Percentiles rank a stretch among this genome's conserved stretches.
These are phyloP conservation scores for Catajapyx aquilonaris DNA, from an alignment of 1,140 invertebrate species.

Conservation along the genomic window DNA sequence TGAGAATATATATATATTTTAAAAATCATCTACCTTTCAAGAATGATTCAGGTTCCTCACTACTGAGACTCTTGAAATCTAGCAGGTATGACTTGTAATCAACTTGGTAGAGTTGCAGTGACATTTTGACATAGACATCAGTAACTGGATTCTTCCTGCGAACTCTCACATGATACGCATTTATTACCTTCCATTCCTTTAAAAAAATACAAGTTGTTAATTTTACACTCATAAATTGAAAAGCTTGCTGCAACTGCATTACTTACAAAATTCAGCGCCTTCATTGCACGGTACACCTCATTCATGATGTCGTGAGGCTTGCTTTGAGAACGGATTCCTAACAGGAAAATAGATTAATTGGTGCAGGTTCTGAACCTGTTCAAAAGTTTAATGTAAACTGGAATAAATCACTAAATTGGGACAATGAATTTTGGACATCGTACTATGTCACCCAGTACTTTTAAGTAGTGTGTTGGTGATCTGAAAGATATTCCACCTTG, in stretches of 20 bases:
- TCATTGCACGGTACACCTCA: slow-evolving; percentile 98
- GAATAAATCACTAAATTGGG: too few species aligned
- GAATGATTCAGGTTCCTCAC: slow-evolving; percentile 30
- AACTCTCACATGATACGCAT: slow-evolving; percentile 80
- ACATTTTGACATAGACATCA: slow-evolving; percentile 83
- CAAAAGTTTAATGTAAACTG: too few species aligned
- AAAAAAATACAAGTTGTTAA: slow-evolving; percentile 7
- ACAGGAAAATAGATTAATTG: slow-evolving; percentile 11
- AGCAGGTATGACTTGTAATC: slow-evolving; percentile 93
- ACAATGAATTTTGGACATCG: too few species aligned
- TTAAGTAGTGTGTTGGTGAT: too few species aligned
- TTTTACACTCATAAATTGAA: not conserved
- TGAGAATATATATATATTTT: not conserved
- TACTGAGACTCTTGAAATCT: slow-evolving; percentile 87
- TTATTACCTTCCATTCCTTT: slow-evolving; percentile 94
- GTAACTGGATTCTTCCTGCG: slow-evolving; percentile 65
- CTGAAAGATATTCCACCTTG: too few species aligned
- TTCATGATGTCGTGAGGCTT: slow-evolving; percentile 99
- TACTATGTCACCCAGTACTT: too few species aligned
- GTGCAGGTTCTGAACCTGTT: too few species aligned
- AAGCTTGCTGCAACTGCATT: not conserved
- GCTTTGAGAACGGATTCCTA: slow-evolving; percentile 90
- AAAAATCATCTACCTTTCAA: not conserved
- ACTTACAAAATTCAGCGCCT: slow-evolving; percentile 77
- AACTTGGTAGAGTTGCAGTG: slow-evolving; percentile 94